Evolutionary conservation across 2,113 vertebrate species (phyloP), one percentile per base, ranked within the genome.

Genomic region (Lethenteron camtschaticum): DNA sequence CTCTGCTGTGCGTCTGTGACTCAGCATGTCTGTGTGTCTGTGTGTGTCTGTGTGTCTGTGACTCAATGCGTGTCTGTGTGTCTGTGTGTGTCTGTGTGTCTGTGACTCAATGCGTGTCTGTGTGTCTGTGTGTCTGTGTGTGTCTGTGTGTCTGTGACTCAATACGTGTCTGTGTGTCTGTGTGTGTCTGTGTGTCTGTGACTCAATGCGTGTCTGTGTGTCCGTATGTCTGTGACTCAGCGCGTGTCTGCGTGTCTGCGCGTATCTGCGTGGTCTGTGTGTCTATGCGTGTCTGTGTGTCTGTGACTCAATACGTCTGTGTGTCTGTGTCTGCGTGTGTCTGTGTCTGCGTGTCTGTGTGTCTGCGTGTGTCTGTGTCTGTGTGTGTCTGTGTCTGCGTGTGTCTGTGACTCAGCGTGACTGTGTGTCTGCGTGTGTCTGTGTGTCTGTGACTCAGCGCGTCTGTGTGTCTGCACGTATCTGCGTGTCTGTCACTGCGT

Each of bases 81-180:
- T 63, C 13, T 63, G 13, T 63, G 59, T 16, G 59, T 13, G 13
- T 13, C 59, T 63, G 13, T 16, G 59, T 63, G 59, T 63, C 13
- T 63, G 59, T 63, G 59, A 20, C 20, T 20, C 20, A 20, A 3
- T 3, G 20, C 20, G 20, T 63, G 59, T 63, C 13, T 63, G 59
- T 63, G 59, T 63, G 59, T 63, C 13, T 63, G 59, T 63, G 59
- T 63, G 59, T 63, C 13, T 63, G 59, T 63, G 59, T 63, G 59
- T 63, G 20, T 20, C 13, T 63, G 59, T 63, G 59, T 63, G 59
- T 63, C 13, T 63, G 59, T 63, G 59, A 14, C 13, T 63, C 13
- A 14, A 18, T 18, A 2, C 20, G 20, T 3, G 20, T 20, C 20
- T 20, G 20, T 20, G 20, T 20, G 20, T 20, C 20, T 20, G 20